These are phyloP conservation scores for Athalia cordata DNA, from an alignment of 2,888 invertebrate genomes.

Conservation along the genomic window DNA sequence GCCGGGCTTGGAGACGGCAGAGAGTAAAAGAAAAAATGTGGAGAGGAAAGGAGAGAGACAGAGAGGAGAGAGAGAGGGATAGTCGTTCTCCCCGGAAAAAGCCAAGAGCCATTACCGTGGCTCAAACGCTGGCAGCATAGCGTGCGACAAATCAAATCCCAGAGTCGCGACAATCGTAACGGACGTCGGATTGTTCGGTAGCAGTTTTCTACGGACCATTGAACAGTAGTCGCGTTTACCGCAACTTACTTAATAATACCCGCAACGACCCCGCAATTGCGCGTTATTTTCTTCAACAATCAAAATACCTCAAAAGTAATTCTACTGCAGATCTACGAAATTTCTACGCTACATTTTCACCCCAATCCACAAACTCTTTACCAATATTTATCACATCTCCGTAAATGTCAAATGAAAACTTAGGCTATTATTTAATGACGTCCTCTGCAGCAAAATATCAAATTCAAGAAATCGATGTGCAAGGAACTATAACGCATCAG, in stretches of 20 bases:
- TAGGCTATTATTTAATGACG: too few relatives aligned
- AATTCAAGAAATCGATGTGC: too few relatives aligned
- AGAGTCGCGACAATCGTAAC: constrained; percentile 59
- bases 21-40: background rate
- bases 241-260: constrained; percentile 29
- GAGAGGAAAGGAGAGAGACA: background rate
- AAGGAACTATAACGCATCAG: too few relatives aligned
- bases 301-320: background rate
- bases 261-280: constrained; percentile 22
- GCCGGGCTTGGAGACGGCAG: background rate
- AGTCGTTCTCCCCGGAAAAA: constrained; percentile 56
- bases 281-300: constrained; percentile 26
- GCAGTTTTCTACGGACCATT: constrained; percentile 62
- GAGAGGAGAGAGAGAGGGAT: background rate
- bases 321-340: background rate
- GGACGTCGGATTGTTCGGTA: constrained; percentile 58
- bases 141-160: constrained; percentile 67
- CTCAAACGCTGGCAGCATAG: constrained; percentile 59
- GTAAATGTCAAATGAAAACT: too few relatives aligned
- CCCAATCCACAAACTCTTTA: background rate
- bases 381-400: background rate
- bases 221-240: constrained; percentile 53
- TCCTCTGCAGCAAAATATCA: too few relatives aligned
- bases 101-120: constrained; percentile 64
- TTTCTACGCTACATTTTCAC: constrained; percentile 14